Conservation (phyloP, 2,888 invertebrate species). For the Teinopalpus imperialis region DNA sequence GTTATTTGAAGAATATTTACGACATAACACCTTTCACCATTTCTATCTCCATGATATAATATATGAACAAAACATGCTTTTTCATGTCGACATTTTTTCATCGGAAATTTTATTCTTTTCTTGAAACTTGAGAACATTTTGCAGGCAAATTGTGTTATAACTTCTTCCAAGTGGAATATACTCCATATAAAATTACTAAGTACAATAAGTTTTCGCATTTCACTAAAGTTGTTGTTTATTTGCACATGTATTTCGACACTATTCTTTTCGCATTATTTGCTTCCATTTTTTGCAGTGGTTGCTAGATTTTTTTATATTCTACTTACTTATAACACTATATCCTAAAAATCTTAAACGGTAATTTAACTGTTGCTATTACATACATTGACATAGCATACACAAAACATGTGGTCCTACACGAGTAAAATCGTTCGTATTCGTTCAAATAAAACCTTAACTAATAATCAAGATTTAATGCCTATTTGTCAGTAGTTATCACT, state of each 20-base stretch:
- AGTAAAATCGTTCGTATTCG: too few relatives aligned
- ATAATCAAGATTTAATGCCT: too few relatives aligned
- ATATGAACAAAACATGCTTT: constrained; percentile 15
- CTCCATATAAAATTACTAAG: constrained; percentile 22
- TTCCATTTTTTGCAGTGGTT: not conserved
- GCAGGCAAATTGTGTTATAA: constrained; percentile 28
- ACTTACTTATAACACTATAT: too few relatives aligned
- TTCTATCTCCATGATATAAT: constrained; percentile 10
- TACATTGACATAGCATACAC: too few relatives aligned
- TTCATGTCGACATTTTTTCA: constrained; percentile 23
- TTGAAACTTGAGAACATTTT: constrained; percentile 26
- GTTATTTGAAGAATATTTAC: too few relatives aligned
- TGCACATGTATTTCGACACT: constrained; percentile 9
- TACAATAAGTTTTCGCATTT: constrained; percentile 18
- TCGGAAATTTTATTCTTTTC: constrained; percentile 25
- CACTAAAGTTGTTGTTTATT: constrained; percentile 10
- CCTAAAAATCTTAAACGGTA: too few relatives aligned
- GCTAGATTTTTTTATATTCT: too few relatives aligned
- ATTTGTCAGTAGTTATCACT: too few relatives aligned
- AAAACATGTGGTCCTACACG: too few relatives aligned
- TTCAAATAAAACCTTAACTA: too few relatives aligned
- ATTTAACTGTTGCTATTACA: too few relatives aligned
- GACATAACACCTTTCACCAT: too few relatives aligned
- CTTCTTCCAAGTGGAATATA: constrained; percentile 20
- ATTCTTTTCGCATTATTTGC: constrained; percentile 7